Base-by-base conservation (phyloP, 2,113 vertebrate species). In the Cololabis saira region DNA sequence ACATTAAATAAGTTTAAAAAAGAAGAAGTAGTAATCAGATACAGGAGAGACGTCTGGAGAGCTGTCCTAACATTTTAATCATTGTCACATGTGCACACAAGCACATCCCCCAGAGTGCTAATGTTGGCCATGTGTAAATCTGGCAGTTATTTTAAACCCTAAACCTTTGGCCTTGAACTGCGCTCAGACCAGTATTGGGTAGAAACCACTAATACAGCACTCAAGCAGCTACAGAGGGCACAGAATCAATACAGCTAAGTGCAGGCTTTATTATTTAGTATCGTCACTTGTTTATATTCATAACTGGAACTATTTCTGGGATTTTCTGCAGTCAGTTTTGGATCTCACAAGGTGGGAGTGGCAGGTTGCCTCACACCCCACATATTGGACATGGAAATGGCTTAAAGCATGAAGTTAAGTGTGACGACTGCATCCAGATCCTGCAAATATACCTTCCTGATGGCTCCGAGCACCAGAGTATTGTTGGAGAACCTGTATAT, bases 121-220 rank as follows among this genome's bases (percentile, higher is more conserved):
- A 85, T 84, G 78, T 68, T 68, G 74, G 61, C 78, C 69, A 82
- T 69, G 57, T 89, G 85, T 68, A 49, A 71, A 41, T 83, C 82
- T 83, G 68, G 65, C 60, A 78, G 78, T 61, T 67, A 60, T 70
- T 81, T 74, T 82, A 74, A 75, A 79, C 57, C 59, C 41, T 57
- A 61, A 64, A 77, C 61, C 54, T 80, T 73, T 71, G 59, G 63
- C 62, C 83, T 86, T 84, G 57, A 80, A 71, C 78, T 77, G 60
- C 50, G 64, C 73, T 75, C 51, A 43, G 65, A 72, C 33, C 24
- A 51, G 30, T 67, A 14, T 24, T 64, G 55, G 21, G n/a, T 63
- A 77, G 78, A 71, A 54, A 55, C 21, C 27, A 33, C 50, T 65
- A 71, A 73, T 73, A 49, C 49, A 48, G 51, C 37, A 2, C 42